Evolutionary conservation across 2,797 vertebrate species (phyloP), one percentile per base, ranked within the genome.

Genomic region (Tokudaia tokunoshimensis): DNA sequence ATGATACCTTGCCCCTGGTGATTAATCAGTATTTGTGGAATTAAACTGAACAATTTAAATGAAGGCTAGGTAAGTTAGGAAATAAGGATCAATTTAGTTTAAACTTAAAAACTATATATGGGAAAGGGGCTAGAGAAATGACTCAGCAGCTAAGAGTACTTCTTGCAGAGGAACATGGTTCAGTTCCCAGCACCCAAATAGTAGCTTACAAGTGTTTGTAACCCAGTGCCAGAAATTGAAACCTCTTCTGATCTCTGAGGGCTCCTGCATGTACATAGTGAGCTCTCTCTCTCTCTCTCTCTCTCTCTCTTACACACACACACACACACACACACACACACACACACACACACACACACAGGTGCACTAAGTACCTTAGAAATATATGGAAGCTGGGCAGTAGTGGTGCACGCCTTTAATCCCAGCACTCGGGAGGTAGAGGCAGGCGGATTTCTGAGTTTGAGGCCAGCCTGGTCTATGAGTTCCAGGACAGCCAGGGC

Each of bases 11-110:
- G 37, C 17, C 19, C n/a, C 37, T 22, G 89, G 20, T 41, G 26
- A 91, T 29, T 7, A 67, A 14, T 55, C 65, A 61, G 0, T 88
- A 5, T 88, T 89, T 94, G 1, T 92, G 24, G 80, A 89, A 92
- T 87, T 96, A 86, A 96, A 89, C 19, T 31, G 75, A 95, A 76
- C 34, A 82, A 26, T 83, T 95, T 88, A 92, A 81, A 34, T 94
- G 57, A 92, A 94, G 74, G 10, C 65, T 86, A 79, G 50, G 41
- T 22, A 76, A 55, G 55, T 92, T 95, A 94, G 76, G 88, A 95
- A 92, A 82, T 34, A 41, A 89, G 34, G 34, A 55, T 81, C 50
- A 81, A 3, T 70, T 2, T 72, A 89, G 63, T 94, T 86, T 97
- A 37, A 83, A 83, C 34, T 52, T 34, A 7, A 78, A 76, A 78